Evolutionary conservation across 2,888 invertebrate genomes (phyloP).

Genomic region (Iphiclides podalirius): DNA sequence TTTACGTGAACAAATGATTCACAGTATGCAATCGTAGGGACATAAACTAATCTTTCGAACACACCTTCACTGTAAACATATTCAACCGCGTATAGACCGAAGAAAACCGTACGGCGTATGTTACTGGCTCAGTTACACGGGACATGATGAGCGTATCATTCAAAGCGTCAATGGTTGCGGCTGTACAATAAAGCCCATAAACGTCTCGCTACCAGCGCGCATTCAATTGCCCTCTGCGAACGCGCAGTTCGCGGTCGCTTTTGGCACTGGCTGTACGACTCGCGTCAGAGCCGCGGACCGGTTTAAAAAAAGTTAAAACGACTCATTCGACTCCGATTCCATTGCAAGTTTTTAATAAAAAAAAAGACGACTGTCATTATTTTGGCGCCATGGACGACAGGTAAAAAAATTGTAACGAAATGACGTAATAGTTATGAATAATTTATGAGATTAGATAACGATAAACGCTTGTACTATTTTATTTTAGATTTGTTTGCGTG

Average conservation of each 20-base stretch:
- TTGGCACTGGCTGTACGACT: slow-evolving; percentile 55
- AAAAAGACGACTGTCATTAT: slow-evolving; percentile 35
- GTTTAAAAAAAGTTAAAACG: slow-evolving; percentile 41
- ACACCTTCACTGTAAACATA: slow-evolving; percentile 2
- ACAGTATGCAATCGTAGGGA: slow-evolving; percentile 13
- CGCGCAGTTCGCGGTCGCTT: slow-evolving; percentile 59
- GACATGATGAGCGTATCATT: too few species aligned
- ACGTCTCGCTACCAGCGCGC: too few species aligned
- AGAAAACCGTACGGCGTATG: too few species aligned
- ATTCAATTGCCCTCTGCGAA: slow-evolving; percentile 26
- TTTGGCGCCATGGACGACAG: slow-evolving; percentile 56
- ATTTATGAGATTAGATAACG: slow-evolving; percentile 22
- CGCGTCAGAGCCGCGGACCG: slow-evolving; percentile 40
- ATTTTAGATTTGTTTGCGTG: slow-evolving; percentile 59
- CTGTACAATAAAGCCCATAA: too few species aligned
- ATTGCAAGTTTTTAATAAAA: slow-evolving; percentile 29
- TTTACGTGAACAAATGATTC: slow-evolving; percentile 11
- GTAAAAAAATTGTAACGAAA: slow-evolving; percentile 34
- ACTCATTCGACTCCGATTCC: slow-evolving; percentile 25
- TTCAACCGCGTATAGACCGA: background rate
- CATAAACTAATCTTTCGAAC: slow-evolving; percentile 31
- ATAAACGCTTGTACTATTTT: slow-evolving; percentile 38
- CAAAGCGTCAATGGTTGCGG: too few species aligned
- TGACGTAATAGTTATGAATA: slow-evolving; percentile 1
- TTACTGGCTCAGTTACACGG: too few species aligned